Evolutionary conservation across 35 echinoderm and acorn worm genomes (phyloP), one percentile per base, ranked within the genome.

Genomic region (Chiridota heheva): DNA sequence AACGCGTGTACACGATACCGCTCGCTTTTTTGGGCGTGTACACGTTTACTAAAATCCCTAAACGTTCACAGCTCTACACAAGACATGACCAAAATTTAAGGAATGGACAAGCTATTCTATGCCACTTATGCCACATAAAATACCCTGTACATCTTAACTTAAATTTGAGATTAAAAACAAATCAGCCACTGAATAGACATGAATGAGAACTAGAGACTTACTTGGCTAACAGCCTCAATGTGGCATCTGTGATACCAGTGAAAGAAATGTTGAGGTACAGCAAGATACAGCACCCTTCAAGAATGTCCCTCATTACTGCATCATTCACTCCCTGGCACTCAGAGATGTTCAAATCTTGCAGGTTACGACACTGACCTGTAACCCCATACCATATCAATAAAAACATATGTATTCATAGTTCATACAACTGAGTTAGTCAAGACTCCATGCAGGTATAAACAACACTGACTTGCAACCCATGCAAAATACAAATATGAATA

Each of bases 301-400:
- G 46, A 15, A 97, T 91, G 16, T 91, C 84, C 68, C 86, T 88
- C 93, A 97, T 97, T 8, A 87, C 80, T 24, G 82, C 88, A 55
- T 97, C 93, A 81, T 91, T 97, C 25, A 97, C 63, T 37, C 93
- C 93, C 5, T n/a, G 40, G 76, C 93, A 97, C 63, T 97, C 93
- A 5, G 93, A 97, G 22, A 97, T 36, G 63, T 97, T 97, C 49
- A 97, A 44, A 81, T 97, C 93, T 69, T 97, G 93, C 24, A 96
- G 60, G 69, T 96, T 96, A 16, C 84, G 83, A 73, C 93, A 96
- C 36, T 87, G 93, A 48, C 88, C 93, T 96, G 55, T 72, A 59
- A 58, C n/a, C n/a, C n/a, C n/a, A n/a, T n/a, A n/a, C n/a, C n/a
- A n/a, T n/a, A n/a, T n/a, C n/a, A n/a, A 84, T 30, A 48, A 76